These are phyloP conservation scores for Corella eumyota DNA, from an alignment of 23 tunicate species.

Conservation along the genomic window DNA sequence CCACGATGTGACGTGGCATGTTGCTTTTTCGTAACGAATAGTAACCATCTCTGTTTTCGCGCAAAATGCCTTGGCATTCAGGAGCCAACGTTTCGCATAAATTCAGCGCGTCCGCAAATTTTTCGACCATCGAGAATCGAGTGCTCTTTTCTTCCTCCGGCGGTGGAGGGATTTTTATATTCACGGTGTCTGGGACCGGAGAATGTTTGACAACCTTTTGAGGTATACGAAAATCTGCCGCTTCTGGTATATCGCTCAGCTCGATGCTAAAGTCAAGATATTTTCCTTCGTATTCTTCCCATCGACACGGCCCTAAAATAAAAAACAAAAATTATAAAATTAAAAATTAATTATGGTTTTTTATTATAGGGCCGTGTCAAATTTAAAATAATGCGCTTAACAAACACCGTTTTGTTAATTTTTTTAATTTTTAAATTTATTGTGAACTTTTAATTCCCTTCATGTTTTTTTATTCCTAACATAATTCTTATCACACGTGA, in stretches of 20 bases:
- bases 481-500: too few species aligned
- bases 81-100: constrained; percentile 55
- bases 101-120: constrained; percentile 29
- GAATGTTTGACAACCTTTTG: neutral
- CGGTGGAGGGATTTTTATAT: neutral
- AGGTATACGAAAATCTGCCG: constrained; percentile 12
- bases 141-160: constrained; percentile 2
- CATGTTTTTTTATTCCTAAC: too few species aligned
- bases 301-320: constrained; percentile 41
- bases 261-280: constrained; percentile 69
- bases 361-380: neutral
- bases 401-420: too few species aligned
- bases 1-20: constrained; percentile 49
- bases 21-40: constrained; percentile 32
- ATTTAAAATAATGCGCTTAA: neutral
- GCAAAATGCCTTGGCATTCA: constrained; percentile 45
- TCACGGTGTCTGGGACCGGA: neutral
- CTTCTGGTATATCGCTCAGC: constrained; percentile 28
- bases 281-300: constrained; percentile 43
- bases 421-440: too few species aligned
- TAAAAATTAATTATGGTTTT: neutral
- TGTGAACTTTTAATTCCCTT: too few species aligned
- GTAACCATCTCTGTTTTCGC: constrained; percentile 33
- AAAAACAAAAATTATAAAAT: neutral
- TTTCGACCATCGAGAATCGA: constrained; percentile 41